A percentile compares a stretch with the other conserved stretches of the same genome.
Evolutionary conservation across 2,797 vertebrate genomes (phyloP).

Genomic region (Anguilla anguilla): DNA sequence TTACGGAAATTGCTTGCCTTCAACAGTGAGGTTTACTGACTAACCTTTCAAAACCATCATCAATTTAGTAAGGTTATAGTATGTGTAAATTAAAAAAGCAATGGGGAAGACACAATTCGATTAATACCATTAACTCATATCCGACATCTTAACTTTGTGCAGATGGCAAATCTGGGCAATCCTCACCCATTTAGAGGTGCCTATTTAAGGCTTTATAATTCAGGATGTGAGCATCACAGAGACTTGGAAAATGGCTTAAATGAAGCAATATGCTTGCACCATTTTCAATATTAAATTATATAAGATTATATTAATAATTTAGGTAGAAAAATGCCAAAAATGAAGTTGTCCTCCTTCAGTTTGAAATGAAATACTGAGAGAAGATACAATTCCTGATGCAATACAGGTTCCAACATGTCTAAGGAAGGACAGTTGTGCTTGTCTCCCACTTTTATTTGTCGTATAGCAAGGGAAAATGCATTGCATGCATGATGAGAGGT

Average conservation of each 20-base stretch:
- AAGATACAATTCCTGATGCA: constrained; percentile 55
- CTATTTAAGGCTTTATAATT: no score
- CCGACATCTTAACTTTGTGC: constrained; percentile 36
- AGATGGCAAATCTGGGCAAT: no score
- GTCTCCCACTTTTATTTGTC: constrained; percentile 46
- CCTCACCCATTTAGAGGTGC: no score
- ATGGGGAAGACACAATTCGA: constrained; percentile 21
- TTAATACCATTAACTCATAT: constrained; percentile 37
- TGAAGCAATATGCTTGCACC: no score
- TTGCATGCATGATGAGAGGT: constrained; percentile 44
- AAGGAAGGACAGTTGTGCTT: constrained; percentile 53
- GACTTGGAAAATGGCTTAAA: no score
- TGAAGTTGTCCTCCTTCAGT: no score
- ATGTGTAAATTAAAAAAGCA: constrained; percentile 9
- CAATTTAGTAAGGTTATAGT: constrained; percentile 5
- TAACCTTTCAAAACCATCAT: constrained; percentile 28
- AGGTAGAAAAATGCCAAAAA: no score
- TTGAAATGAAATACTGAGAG: constrained; percentile 61
- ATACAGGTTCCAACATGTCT: constrained; percentile 48
- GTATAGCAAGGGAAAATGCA: constrained; percentile 47
- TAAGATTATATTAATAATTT: no score
- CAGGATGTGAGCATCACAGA: no score
- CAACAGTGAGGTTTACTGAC: constrained; percentile 37
- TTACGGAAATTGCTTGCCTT: constrained; percentile 40
- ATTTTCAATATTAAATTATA: no score